A percentile compares a stretch with the other conserved stretches of the same genome.
Evolutionary conservation across 2,888 invertebrate genomes (phyloP).

Genomic region (Parthenolecanium corni): DNA sequence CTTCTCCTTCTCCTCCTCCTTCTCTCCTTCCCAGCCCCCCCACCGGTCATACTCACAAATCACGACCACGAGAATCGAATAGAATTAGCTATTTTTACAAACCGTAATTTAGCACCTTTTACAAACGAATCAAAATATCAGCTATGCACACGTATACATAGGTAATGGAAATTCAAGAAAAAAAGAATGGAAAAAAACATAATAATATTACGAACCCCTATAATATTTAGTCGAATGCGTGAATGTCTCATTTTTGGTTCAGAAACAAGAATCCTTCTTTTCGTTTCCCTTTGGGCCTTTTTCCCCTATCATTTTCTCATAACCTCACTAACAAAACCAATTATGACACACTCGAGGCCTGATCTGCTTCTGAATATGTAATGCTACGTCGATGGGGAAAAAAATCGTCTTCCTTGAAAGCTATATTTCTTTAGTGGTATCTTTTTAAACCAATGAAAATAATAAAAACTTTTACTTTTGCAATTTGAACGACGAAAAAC

Average conservation of each 20-base stretch:
- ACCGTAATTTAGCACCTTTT: too few relatives aligned
- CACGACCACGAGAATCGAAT: too few relatives aligned
- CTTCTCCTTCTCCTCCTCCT: neutral
- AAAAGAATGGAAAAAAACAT: too few relatives aligned
- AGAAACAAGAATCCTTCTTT: neutral
- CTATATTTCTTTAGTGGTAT: too few relatives aligned
- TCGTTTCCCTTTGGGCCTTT: conserved; percentile 4
- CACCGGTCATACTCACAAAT: too few relatives aligned
- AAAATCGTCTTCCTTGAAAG: neutral
- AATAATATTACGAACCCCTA: neutral
- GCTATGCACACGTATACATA: too few relatives aligned
- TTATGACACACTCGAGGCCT: conserved; percentile 9
- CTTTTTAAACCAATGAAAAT: neutral
- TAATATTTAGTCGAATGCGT: neutral
- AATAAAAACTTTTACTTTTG: neutral
- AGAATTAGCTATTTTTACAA: too few relatives aligned
- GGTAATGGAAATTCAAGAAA: too few relatives aligned
- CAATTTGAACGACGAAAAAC: neutral
- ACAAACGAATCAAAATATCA: too few relatives aligned
- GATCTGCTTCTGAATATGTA: neutral
- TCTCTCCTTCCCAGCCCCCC: too few relatives aligned
- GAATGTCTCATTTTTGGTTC: neutral
- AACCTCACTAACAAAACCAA: conserved; percentile 15
- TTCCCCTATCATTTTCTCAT: conserved; percentile 15
- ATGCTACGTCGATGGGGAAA: neutral